These are phyloP conservation scores for Emydura subglobosa DNA, from an alignment of 2,113 vertebrate species.

Conservation along the genomic window DNA sequence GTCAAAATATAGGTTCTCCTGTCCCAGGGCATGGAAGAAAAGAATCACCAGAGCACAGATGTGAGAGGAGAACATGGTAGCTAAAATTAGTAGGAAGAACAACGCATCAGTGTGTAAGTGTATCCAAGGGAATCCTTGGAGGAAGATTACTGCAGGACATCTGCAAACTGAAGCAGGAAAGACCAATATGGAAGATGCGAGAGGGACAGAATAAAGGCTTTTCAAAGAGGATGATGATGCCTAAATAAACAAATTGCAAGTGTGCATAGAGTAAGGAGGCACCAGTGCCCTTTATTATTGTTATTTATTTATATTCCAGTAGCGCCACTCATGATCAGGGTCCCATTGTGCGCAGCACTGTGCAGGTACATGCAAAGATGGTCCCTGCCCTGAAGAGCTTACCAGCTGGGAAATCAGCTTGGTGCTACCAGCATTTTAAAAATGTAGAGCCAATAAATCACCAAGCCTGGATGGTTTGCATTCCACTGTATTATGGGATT, in stretches of 20 bases:
- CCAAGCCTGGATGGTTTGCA: constrained; percentile 51
- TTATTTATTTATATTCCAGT: not conserved
- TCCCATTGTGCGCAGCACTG: constrained; percentile 50
- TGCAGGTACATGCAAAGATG: constrained; percentile 6
- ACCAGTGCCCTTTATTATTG: not conserved
- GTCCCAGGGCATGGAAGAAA: not conserved
- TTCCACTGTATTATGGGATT: not conserved
- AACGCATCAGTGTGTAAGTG: not conserved
- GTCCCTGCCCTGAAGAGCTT: constrained; percentile 43
- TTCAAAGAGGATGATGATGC: not conserved
- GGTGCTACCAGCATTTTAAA: constrained; percentile 49
- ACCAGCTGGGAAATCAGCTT: constrained; percentile 57
- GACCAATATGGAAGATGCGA: not conserved
- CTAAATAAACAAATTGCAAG: not conserved
- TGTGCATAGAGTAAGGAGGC: not conserved
- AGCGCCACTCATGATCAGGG: constrained; percentile 28
- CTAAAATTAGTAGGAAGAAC: not conserved
- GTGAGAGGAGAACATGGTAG: fast-evolving
- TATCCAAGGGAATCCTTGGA: not conserved
- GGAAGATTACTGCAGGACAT: not conserved
- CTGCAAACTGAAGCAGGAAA: not conserved
- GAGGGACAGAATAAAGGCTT: not conserved
- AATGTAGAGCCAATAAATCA: constrained; percentile 43
- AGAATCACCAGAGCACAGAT: not conserved
- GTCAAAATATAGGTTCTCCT: not conserved